phyloP scores from a whole-genome alignment of 1,140 invertebrate genomes.

The Euura lappo region DNA sequence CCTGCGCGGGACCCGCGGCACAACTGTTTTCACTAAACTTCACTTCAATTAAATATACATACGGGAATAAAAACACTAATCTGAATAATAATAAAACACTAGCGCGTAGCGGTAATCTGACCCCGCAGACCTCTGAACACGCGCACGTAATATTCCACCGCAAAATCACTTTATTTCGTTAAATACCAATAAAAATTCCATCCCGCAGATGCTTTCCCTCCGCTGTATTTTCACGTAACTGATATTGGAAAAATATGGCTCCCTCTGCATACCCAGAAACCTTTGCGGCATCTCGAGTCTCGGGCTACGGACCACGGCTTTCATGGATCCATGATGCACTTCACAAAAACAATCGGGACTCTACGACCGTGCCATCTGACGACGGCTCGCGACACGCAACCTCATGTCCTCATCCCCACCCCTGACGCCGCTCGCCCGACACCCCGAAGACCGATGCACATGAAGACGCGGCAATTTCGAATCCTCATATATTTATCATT shows the following conservation, averaged over 20 bases:
- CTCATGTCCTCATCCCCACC: not conserved
- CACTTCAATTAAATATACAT: not conserved
- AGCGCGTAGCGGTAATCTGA: too few species aligned
- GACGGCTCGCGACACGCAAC: not conserved
- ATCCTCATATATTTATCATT: too few species aligned
- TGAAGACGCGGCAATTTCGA: not conserved
- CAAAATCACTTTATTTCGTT: slow-evolving; percentile 5
- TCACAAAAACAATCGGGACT: slow-evolving; percentile 34
- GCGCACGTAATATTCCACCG: not conserved
- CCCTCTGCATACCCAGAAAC: slow-evolving; percentile 57
- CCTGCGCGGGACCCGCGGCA: slow-evolving; percentile 38
- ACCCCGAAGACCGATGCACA: not conserved
- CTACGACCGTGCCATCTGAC: slow-evolving; percentile 3
- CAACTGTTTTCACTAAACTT: slow-evolving; percentile 17
- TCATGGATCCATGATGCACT: slow-evolving; percentile 35
- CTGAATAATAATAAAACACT: not conserved
- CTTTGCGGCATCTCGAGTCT: slow-evolving; percentile 46
- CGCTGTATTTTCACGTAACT: slow-evolving; percentile 52
- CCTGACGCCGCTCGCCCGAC: not conserved
- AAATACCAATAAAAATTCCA: slow-evolving; percentile 25
- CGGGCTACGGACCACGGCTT: slow-evolving; percentile 27
- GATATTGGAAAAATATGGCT: slow-evolving; percentile 57
- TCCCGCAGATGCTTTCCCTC: slow-evolving; percentile 32
- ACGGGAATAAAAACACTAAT: not conserved
- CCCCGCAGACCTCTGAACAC: too few species aligned